Evolutionary conservation across 1,140 invertebrate genomes (phyloP).

Genomic region (Orchestia grillus): DNA sequence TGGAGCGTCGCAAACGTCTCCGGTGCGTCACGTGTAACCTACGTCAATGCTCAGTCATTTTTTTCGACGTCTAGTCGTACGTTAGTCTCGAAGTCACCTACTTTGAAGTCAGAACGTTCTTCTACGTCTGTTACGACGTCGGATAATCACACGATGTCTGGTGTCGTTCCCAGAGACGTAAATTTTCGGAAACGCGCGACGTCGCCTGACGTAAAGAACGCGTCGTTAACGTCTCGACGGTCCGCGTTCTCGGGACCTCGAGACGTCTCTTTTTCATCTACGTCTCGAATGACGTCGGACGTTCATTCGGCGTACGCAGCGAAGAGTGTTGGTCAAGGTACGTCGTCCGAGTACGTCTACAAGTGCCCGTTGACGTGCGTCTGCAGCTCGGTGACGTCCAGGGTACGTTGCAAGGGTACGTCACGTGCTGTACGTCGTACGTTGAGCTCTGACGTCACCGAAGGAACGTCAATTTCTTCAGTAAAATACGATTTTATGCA

Average conservation of each 20-base stretch:
- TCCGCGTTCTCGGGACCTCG: too few relatives aligned
- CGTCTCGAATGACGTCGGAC: background rate
- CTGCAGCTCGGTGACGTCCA: constrained; percentile 10
- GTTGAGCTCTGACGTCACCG: background rate
- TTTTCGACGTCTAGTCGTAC: background rate
- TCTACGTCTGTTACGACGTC: background rate
- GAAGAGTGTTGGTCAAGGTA: background rate
- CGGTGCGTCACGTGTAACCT: too few relatives aligned
- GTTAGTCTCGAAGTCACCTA: background rate
- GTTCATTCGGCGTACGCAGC: background rate
- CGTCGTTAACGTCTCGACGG: too few relatives aligned
- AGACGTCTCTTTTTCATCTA: background rate
- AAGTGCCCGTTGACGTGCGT: background rate
- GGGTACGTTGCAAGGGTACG: constrained; percentile 32
- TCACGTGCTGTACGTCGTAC: background rate
- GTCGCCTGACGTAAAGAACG: too few relatives aligned
- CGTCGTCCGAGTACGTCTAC: constrained; percentile 25
- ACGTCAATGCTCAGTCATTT: too few relatives aligned
- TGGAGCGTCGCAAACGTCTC: too few relatives aligned
- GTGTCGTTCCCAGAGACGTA: too few relatives aligned
- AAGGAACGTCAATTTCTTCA: too few relatives aligned
- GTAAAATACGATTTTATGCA: too few relatives aligned
- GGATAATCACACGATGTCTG: too few relatives aligned
- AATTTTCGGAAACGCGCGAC: too few relatives aligned
- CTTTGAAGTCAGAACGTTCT: background rate